phyloP scores from a whole-genome alignment of 2,888 invertebrate species.

The Drosophila falleni region DNA sequence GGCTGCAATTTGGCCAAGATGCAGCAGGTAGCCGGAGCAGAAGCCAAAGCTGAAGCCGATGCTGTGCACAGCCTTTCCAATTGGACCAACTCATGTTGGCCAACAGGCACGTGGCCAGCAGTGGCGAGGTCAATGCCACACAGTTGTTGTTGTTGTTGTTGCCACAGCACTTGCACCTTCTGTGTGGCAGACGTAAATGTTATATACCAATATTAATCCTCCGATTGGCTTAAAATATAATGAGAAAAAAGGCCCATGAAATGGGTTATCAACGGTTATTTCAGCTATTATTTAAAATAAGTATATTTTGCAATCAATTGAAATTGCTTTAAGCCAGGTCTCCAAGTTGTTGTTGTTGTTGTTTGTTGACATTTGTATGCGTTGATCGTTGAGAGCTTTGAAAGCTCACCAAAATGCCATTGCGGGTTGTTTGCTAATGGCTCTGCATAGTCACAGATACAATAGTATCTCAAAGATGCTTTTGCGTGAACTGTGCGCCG shows the following conservation, averaged over 20 bases:
- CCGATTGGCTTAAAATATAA: slow-evolving; percentile 4
- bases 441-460: slow-evolving; percentile 35
- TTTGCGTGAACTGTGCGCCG: slow-evolving; percentile 50
- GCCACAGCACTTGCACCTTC: slow-evolving; percentile 10
- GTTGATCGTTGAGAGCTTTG: slow-evolving; percentile 25
- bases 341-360: neutral
- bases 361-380: slow-evolving; percentile 12
- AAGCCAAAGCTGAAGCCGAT: slow-evolving; percentile 36
- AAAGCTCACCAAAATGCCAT: slow-evolving; percentile 21
- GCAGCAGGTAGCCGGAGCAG: slow-evolving; percentile 45
- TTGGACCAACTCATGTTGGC: slow-evolving; percentile 50
- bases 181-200: slow-evolving; percentile 10
- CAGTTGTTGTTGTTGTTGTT: slow-evolving; percentile 29
- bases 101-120: slow-evolving; percentile 69
- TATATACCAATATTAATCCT: slow-evolving; percentile 13
- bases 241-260: neutral
- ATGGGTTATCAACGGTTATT: slow-evolving; percentile 7
- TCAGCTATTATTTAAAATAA: slow-evolving; percentile 9
- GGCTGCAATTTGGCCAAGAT: slow-evolving; percentile 67
- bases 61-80: slow-evolving; percentile 42
- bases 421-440: slow-evolving; percentile 22
- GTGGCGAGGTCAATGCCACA: slow-evolving; percentile 57
- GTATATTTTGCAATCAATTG: slow-evolving; percentile 17
- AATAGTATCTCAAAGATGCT: slow-evolving; percentile 56
- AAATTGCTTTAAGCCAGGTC: slow-evolving; percentile 16